A percentile compares a stretch with the other conserved stretches of the same genome.
These are phyloP conservation scores for Anastrepha obliqua DNA, from an alignment of 1,140 invertebrate genomes.

Conservation along the genomic window DNA sequence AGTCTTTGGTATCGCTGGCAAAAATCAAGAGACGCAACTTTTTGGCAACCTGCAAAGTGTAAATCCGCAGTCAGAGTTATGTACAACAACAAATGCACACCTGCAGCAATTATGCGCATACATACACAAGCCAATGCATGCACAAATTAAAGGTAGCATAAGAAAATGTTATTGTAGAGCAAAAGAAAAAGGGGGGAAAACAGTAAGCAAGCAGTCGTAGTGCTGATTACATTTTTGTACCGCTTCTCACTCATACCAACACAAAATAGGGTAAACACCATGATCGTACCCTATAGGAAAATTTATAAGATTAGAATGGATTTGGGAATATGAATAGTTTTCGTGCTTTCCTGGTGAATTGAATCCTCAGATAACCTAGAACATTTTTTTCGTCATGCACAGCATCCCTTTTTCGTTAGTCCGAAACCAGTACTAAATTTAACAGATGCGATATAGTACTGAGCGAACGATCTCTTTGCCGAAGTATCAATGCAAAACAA, in stretches of 20 bases:
- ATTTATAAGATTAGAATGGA: too few relatives aligned
- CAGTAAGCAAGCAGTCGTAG: neutral
- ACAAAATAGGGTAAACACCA: neutral
- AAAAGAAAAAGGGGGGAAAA: neutral
- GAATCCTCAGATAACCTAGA: too few relatives aligned
- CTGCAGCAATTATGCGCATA: constrained; percentile 33
- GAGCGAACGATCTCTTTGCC: too few relatives aligned
- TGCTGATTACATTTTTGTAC: constrained; percentile 22
- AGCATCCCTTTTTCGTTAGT: too few relatives aligned
- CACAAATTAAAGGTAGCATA: neutral
- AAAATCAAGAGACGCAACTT: neutral
- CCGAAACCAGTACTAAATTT: too few relatives aligned
- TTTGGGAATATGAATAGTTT: too few relatives aligned
- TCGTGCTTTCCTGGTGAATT: too few relatives aligned
- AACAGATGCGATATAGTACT: too few relatives aligned
- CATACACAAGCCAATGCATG: neutral
- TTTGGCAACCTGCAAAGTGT: constrained; percentile 25
- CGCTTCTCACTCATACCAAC: neutral
- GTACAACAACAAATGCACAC: neutral
- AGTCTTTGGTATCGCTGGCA: neutral
- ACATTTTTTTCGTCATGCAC: too few relatives aligned
- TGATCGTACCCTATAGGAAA: neutral
- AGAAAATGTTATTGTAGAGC: neutral
- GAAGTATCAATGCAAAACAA: too few relatives aligned
- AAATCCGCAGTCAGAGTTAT: constrained; percentile 23